Conservation (phyloP, 1,140 invertebrate species). For the Tetragnatha versicolor region DNA sequence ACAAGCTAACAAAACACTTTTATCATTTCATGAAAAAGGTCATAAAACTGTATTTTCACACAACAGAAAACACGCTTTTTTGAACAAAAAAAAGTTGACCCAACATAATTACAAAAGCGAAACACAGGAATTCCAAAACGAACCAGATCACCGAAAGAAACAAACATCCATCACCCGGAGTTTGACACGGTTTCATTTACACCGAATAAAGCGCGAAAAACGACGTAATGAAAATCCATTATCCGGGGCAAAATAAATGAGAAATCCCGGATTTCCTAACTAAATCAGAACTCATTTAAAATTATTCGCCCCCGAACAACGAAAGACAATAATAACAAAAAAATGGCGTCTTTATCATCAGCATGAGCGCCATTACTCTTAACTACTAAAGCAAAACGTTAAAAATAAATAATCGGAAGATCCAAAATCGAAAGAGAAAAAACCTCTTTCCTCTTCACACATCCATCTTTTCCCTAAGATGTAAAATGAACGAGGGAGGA, state of each 20-base stretch:
- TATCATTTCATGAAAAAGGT: too few relatives aligned
- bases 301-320: background rate
- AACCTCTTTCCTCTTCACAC: slow-evolving; percentile 7
- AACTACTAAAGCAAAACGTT: slow-evolving; percentile 24
- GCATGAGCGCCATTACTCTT: slow-evolving; percentile 23
- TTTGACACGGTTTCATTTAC: too few relatives aligned
- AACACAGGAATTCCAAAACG: too few relatives aligned
- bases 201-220: background rate
- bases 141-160: too few relatives aligned
- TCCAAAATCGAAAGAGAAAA: background rate
- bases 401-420: slow-evolving; percentile 7
- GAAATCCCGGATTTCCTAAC: background rate
- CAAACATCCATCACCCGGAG: too few relatives aligned
- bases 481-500: background rate
- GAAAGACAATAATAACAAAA: background rate
- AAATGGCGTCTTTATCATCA: background rate
- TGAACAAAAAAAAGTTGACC: too few relatives aligned
- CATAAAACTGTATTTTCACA: too few relatives aligned
- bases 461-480: slow-evolving; percentile 32
- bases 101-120: too few relatives aligned
- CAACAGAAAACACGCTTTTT: too few relatives aligned
- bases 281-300: slow-evolving; percentile 13
- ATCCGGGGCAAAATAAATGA: background rate
- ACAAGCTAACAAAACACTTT: too few relatives aligned
- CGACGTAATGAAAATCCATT: background rate